Percentiles rank a stretch among this genome's conserved stretches.
Evolutionary conservation across 2,888 invertebrate genomes (phyloP).

Genomic region (Perithous albicinctus): DNA sequence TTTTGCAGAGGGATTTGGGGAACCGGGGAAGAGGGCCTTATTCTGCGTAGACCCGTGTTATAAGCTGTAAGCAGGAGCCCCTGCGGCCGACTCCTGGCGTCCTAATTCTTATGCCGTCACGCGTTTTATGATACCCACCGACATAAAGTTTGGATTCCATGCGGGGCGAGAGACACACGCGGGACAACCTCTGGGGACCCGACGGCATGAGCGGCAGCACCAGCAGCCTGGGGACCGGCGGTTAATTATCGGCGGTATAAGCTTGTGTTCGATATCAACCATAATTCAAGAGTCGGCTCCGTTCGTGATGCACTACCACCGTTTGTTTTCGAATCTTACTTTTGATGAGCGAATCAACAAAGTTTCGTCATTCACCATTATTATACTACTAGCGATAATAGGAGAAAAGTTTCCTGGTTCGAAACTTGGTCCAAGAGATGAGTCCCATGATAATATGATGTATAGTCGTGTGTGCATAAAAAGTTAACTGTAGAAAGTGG

Average conservation of each 20-base stretch:
- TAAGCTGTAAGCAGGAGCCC: constrained; percentile 64
- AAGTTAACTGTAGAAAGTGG: background rate
- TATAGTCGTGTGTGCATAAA: background rate
- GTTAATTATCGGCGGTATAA: constrained; percentile 81
- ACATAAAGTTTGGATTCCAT: constrained; percentile 84
- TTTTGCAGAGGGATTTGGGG: constrained; percentile 13
- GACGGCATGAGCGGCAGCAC: constrained; percentile 44
- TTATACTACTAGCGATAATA: background rate
- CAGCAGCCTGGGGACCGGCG: constrained; percentile 70
- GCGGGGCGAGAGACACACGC: constrained; percentile 56
- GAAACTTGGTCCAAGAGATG: background rate
- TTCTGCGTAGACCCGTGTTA: constrained; percentile 1
- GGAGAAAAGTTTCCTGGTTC: background rate
- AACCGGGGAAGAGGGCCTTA: background rate
- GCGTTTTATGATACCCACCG: constrained; percentile 83
- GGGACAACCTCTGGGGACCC: constrained; percentile 58
- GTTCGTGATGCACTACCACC: constrained; percentile 12
- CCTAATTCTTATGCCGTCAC: constrained; percentile 84
- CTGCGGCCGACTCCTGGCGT: constrained; percentile 73
- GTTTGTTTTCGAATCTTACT: constrained; percentile 9
- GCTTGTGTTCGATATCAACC: constrained; percentile 80
- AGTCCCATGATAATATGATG: background rate
- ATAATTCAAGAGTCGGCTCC: constrained; percentile 76
- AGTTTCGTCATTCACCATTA: background rate
- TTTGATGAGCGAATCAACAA: background rate